Evolutionary conservation across 2,797 vertebrate genomes (phyloP), one percentile per base, ranked within the genome.

Genomic region (Galaxias olidus): DNA sequence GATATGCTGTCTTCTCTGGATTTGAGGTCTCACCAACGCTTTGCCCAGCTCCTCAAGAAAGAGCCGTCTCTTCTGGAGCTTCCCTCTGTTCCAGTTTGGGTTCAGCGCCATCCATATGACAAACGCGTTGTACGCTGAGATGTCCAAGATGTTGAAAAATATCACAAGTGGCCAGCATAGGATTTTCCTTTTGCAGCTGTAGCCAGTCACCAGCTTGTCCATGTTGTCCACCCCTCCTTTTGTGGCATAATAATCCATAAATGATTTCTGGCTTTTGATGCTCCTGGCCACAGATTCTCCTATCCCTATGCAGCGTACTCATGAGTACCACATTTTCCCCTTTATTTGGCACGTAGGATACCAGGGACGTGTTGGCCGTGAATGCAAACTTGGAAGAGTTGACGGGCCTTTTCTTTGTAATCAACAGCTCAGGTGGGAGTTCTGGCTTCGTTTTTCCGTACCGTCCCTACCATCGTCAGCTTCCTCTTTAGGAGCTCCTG

Each of bases 191-290:
- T 68, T 68, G 59, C 59, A 63, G 66, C 59, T 62, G 6, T 51
- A 72, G n/a, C n/a, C 9, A 59, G 62, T 68, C 64, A 74, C 20
- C 60, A 75, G 43, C 67, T 79, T 80, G 46, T 82, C 76, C 4
- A 73, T 4, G 57, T 74, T 75, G 71, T 77, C 79, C 41, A 74
- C 65, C 20, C 73, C 64, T 68, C 76, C 72, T 68, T 77, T 75
- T 53, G 65, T 79, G 65, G 72, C 63, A 68, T 75, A 72, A 10
- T 78, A 61, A 40, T 80, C 66, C 53, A 75, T 20, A n/a, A 77
- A n/a, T 63, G 2, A 81, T 73, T 9, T 78, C 43, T 12, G 65
- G 59, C 17, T 77, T 83, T 20, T 61, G 58, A 68, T 76, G 50
- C 18, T 77, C 54, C 49, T 59, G 66, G 56, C 14, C 57, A 67